These are phyloP conservation scores for Cacatua alba DNA, from an alignment of 2,113 vertebrate genomes.

Conservation along the genomic window DNA sequence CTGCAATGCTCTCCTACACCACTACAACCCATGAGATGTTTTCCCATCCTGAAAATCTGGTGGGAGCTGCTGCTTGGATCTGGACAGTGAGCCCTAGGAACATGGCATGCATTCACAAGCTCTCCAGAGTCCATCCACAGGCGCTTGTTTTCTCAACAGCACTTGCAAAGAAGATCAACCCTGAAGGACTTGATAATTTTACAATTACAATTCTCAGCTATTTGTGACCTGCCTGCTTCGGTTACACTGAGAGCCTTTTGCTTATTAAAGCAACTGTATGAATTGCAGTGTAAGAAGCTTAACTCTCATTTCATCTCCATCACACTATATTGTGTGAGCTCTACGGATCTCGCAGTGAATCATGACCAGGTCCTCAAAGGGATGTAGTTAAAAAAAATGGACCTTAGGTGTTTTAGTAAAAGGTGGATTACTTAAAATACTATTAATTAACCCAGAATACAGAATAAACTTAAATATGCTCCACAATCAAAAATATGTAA, in stretches of 20 bases:
- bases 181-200: neutral
- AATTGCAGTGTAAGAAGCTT: conserved; percentile 14
- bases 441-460: neutral
- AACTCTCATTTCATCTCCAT: conserved; percentile 26
- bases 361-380: neutral
- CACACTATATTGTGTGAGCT: neutral
- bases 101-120: accelerated
- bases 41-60: neutral
- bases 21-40: neutral
- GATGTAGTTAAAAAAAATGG: neutral
- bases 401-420: neutral
- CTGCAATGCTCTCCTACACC: neutral
- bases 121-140: neutral
- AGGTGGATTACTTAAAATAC: neutral
- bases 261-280: conserved; percentile 8
- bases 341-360: neutral
- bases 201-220: neutral
- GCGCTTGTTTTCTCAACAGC: neutral
- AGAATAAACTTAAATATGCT: neutral
- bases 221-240: neutral
- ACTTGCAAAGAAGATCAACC: neutral
- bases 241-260: neutral
- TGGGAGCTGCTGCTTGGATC: neutral
- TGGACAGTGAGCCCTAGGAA: neutral
- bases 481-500: neutral